Percentiles rank a stretch among this genome's conserved stretches.
These are phyloP conservation scores for Sitobion miscanthi DNA, from an alignment of 1,140 invertebrate species.

Conservation along the genomic window DNA sequence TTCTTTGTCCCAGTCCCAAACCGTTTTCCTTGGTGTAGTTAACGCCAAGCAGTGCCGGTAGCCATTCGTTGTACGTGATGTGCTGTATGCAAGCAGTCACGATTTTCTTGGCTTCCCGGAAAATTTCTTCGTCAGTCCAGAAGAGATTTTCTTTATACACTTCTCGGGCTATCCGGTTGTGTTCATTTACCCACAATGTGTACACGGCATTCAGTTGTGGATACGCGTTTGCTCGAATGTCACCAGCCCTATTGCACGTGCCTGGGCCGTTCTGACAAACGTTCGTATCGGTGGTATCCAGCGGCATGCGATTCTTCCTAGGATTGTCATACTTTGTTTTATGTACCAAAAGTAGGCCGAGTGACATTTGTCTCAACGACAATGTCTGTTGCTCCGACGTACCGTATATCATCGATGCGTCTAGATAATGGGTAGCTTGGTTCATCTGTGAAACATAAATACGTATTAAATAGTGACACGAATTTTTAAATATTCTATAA, in stretches of 20 bases:
- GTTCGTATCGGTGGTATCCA: neutral
- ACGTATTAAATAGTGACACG: no score
- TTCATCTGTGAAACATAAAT: slow-evolving; percentile 68
- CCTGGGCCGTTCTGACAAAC: slow-evolving; percentile 59
- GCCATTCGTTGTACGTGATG: slow-evolving; percentile 87
- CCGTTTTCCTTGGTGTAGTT: slow-evolving; percentile 53
- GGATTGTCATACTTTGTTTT: slow-evolving; percentile 12
- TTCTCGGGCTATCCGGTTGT: slow-evolving; percentile 80
- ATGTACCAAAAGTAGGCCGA: slow-evolving; percentile 62
- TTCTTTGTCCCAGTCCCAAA: slow-evolving; percentile 58
- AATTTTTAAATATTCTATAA: no score
- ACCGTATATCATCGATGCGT: slow-evolving; percentile 78
- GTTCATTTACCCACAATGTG: slow-evolving; percentile 85
- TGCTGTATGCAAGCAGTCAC: slow-evolving; percentile 87
- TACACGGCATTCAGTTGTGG: slow-evolving; percentile 82
- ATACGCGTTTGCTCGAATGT: slow-evolving; percentile 78
- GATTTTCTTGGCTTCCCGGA: slow-evolving; percentile 81
- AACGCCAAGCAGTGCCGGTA: slow-evolving; percentile 73
- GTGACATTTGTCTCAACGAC: slow-evolving; percentile 65
- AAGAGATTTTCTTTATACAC: slow-evolving; percentile 69
- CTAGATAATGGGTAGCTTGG: slow-evolving; percentile 76
- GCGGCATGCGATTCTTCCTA: neutral
- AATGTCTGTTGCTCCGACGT: slow-evolving; percentile 66
- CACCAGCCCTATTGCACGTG: slow-evolving; percentile 64
- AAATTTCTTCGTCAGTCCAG: slow-evolving; percentile 81